A percentile compares a stretch with the other conserved stretches of the same genome.
phyloP scores from a whole-genome alignment of 2,797 vertebrate species.

The Melanotaenia boesemani region DNA sequence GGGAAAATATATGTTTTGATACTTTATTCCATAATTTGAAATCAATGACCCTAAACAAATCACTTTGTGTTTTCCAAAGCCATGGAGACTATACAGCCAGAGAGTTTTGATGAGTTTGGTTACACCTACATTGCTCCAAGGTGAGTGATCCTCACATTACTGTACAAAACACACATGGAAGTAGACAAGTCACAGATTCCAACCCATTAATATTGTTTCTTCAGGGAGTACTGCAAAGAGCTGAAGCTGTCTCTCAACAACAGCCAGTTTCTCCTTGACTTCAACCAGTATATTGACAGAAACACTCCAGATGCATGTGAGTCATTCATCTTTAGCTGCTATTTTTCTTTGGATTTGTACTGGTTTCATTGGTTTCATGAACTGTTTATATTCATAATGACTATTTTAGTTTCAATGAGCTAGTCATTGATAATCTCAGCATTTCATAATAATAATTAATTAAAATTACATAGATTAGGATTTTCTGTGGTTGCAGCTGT shows the following conservation, averaged over 20 bases:
- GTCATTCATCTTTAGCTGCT: constrained; percentile 54
- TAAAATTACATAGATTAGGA: no score
- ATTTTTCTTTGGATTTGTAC: constrained; percentile 22
- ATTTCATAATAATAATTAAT: no score
- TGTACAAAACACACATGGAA: neutral
- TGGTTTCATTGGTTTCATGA: constrained; percentile 11
- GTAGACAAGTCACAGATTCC: constrained; percentile 15
- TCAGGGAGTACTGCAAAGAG: constrained; percentile 94
- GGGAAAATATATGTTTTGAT: neutral
- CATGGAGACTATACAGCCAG: constrained; percentile 88
- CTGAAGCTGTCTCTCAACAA: constrained; percentile 93
- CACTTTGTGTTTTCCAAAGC: constrained; percentile 81
- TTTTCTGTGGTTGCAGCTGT: no score
- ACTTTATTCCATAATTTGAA: neutral
- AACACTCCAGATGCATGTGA: constrained; percentile 85
- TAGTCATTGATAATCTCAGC: no score
- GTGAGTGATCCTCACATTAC: constrained; percentile 76
- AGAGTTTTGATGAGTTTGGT: constrained; percentile 91
- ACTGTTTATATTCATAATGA: neutral
- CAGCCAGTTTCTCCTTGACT: constrained; percentile 93
- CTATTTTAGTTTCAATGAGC: constrained; percentile 7
- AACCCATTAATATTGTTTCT: constrained; percentile 55
- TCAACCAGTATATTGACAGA: constrained; percentile 91
- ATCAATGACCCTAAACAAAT: constrained; percentile 3
- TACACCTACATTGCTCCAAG: constrained; percentile 95